Percentiles rank a stretch among this genome's conserved stretches.
Conservation (phyloP, 2,888 invertebrate species). For the Frankliniella fusca region DNA sequence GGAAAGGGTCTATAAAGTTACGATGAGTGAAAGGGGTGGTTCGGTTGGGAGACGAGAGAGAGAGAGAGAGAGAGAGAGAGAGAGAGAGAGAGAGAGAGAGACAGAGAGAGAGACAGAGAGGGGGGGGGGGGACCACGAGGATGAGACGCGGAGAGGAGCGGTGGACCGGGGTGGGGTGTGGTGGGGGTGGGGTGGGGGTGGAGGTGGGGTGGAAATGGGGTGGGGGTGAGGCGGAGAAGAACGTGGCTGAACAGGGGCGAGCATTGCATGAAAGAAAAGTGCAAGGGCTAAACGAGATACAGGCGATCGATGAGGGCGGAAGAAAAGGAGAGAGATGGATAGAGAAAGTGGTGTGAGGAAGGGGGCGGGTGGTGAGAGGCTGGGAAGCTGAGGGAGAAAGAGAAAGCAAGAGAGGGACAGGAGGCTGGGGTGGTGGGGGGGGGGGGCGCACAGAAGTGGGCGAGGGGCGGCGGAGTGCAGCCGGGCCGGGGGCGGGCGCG, state of each 20-base stretch:
- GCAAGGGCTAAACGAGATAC: slow-evolving; percentile 24
- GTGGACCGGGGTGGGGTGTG: too few species aligned
- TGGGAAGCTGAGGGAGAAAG: not conserved
- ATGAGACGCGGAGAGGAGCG: not conserved
- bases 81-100: too few species aligned
- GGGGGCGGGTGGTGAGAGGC: not conserved
- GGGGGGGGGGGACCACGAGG: too few species aligned
- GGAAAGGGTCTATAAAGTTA: too few species aligned
- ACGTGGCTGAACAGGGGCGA: not conserved
- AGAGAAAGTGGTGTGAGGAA: not conserved
- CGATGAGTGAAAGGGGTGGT: not conserved
- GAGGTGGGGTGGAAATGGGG: not conserved
- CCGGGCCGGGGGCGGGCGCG: not conserved
- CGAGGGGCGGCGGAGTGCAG: slow-evolving; percentile 1
- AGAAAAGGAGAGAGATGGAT: not conserved
- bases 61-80: not conserved
- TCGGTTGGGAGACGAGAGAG: not conserved
- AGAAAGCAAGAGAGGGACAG: too few species aligned
- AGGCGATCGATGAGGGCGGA: not conserved
- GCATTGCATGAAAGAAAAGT: slow-evolving; percentile 22
- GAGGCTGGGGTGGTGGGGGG: not conserved
- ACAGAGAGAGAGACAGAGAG: too few species aligned
- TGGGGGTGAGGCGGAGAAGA: not conserved
- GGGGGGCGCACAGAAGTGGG: not conserved
- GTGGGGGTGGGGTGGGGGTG: not conserved